Conservation (phyloP, 2,888 invertebrate genomes). For the Catocala sponsa region DNA sequence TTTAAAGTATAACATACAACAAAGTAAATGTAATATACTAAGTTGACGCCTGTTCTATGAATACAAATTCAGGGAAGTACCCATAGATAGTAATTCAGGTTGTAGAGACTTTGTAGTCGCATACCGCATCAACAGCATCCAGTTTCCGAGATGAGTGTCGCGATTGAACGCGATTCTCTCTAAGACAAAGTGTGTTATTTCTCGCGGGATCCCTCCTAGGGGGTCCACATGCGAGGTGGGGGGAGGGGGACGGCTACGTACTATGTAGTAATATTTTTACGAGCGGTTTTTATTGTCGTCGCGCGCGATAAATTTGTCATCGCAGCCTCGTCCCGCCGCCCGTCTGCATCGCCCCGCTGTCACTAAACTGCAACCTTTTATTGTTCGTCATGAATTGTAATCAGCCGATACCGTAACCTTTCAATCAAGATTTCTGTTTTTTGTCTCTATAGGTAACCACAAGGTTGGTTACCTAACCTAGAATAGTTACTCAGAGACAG, state of each 20-base stretch:
- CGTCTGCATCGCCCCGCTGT: constrained; percentile 12
- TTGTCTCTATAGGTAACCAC: too few species aligned
- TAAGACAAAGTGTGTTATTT: constrained; percentile 86
- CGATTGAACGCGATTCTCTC: constrained; percentile 77
- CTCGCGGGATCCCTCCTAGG: constrained; percentile 73
- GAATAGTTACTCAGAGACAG: too few species aligned
- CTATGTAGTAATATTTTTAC: constrained; percentile 82
- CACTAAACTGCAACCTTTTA: constrained; percentile 13
- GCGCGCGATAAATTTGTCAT: constrained; percentile 84
- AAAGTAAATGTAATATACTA: too few species aligned
- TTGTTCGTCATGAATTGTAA: constrained; percentile 17
- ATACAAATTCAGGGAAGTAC: background rate
- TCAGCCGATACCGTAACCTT: background rate
- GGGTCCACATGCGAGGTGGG: constrained; percentile 25
- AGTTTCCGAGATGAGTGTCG: constrained; percentile 47
- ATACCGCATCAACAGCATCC: constrained; percentile 52
- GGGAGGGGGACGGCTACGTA: constrained; percentile 34
- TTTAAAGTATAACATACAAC: too few species aligned
- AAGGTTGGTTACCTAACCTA: too few species aligned
- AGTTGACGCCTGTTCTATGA: background rate
- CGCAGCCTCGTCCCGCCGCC: constrained; percentile 41
- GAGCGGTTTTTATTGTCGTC: constrained; percentile 78
- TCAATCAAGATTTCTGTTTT: background rate
- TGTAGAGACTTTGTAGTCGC: background rate
- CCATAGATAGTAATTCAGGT: background rate